Percentiles rank a stretch among this genome's conserved stretches.
These are phyloP conservation scores for Orientallactaga sibirica DNA, from an alignment of 2,797 vertebrate species.

Conservation along the genomic window DNA sequence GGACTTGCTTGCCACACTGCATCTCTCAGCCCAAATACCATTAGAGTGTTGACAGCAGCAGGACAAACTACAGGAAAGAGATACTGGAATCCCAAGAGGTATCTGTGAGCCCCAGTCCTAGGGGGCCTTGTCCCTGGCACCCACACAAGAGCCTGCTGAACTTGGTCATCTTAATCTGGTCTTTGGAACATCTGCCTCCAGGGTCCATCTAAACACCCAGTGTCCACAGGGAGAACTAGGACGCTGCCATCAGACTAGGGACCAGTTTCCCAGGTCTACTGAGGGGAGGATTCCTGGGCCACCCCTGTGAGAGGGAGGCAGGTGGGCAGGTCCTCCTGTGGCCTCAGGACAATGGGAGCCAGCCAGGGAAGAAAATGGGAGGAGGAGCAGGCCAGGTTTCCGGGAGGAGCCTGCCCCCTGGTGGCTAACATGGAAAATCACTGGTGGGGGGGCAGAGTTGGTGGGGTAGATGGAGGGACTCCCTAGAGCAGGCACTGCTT, in stretches of 20 bases:
- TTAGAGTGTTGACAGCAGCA: no score
- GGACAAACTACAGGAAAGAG: no score
- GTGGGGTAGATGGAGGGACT: neutral
- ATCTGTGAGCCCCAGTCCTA: no score
- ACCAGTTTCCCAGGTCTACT: neutral
- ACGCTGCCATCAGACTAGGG: neutral
- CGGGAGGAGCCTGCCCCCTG: slow-evolving; percentile 25
- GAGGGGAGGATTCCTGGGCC: neutral
- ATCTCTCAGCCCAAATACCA: neutral
- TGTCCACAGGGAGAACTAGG: neutral
- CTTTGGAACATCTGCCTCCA: no score
- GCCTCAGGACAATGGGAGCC: neutral
- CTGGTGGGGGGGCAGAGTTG: rapidly evolving
- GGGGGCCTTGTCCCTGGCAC: no score
- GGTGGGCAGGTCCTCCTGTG: neutral
- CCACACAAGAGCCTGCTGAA: neutral
- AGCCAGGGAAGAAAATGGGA: neutral
- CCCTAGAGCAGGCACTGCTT: no score
- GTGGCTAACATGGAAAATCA: neutral
- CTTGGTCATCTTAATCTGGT: neutral
- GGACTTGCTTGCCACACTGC: neutral
- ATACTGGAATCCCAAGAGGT: no score
- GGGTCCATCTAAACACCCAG: neutral
- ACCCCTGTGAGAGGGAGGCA: neutral
- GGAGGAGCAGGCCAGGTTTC: neutral